phyloP scores from a whole-genome alignment of 2,797 vertebrate genomes.

The Cuniculus paca region DNA sequence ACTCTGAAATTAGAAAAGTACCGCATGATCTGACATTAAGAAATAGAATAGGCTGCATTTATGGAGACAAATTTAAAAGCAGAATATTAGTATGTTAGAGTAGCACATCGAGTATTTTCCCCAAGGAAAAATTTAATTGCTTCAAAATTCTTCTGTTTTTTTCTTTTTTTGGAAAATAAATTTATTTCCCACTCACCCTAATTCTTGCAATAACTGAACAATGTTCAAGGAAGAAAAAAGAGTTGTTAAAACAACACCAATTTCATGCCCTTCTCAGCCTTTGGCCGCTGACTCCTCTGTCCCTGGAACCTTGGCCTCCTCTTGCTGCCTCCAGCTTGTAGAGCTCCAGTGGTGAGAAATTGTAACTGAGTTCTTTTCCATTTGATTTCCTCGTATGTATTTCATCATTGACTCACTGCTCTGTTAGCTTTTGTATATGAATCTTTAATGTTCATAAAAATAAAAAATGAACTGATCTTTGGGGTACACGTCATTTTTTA shows the following conservation, averaged over 20 bases:
- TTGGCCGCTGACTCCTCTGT: slow-evolving; percentile 72
- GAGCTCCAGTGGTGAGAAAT: slow-evolving; percentile 85
- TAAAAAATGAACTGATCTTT: slow-evolving; percentile 79
- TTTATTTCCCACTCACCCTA: background rate
- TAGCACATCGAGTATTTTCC: slow-evolving; percentile 71
- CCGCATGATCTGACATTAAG: slow-evolving; percentile 86
- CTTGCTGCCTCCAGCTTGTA: slow-evolving; percentile 79
- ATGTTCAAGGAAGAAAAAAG: slow-evolving; percentile 62
- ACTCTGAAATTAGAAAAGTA: slow-evolving; percentile 81
- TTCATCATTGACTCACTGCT: slow-evolving; percentile 83
- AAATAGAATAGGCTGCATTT: slow-evolving; percentile 85
- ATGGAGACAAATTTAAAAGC: slow-evolving; percentile 82
- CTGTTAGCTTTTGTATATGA: slow-evolving; percentile 90
- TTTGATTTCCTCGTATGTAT: slow-evolving; percentile 82
- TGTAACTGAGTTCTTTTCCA: slow-evolving; percentile 81
- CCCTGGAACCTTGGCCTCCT: slow-evolving; percentile 80
- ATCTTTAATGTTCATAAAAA: slow-evolving; percentile 89
- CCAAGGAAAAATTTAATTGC: slow-evolving; percentile 47
- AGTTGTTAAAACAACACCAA: slow-evolving; percentile 66
- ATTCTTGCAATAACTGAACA: slow-evolving; percentile 45
- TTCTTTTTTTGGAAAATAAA: background rate
- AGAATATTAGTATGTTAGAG: slow-evolving; percentile 72
- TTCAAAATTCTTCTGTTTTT: slow-evolving; percentile 18
- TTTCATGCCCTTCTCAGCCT: slow-evolving; percentile 75
- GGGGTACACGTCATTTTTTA: slow-evolving; percentile 77